Percentiles rank a stretch among this genome's conserved stretches.
Conservation (phyloP, 2,797 vertebrate genomes). For the Cheirogaleus major region DNA sequence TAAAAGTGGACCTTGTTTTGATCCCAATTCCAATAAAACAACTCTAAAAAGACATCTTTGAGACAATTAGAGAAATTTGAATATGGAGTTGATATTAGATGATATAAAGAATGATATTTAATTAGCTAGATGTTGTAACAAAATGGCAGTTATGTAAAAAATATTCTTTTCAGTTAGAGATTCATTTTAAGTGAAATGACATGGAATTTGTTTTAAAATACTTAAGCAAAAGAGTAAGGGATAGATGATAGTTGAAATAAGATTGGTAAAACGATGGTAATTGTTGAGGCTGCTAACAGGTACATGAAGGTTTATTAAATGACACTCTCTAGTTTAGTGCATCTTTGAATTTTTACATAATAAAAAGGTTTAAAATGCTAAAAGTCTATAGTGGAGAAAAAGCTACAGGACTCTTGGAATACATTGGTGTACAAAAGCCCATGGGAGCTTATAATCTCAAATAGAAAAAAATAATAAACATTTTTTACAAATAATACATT, state of each 20-base stretch:
- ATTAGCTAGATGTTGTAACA: neutral
- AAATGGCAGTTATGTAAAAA: neutral
- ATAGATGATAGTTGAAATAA: neutral
- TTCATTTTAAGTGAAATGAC: neutral
- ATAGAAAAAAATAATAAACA: neutral
- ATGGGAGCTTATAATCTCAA: neutral
- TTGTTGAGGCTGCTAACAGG: neutral
- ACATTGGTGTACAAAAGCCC: neutral
- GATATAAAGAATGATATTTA: neutral
- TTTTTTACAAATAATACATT: neutral
- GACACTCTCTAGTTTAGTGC: neutral
- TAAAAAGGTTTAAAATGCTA: conserved; percentile 8
- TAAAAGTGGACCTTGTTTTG: neutral
- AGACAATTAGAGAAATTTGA: conserved; percentile 16
- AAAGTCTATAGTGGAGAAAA: neutral
- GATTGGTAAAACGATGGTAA: neutral
- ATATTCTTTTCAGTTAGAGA: neutral
- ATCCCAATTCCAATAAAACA: conserved; percentile 1
- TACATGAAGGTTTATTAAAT: neutral
- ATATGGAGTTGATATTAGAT: neutral
- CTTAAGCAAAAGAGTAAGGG: neutral
- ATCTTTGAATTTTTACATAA: conserved; percentile 38
- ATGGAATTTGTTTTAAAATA: neutral
- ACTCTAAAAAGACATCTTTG: conserved; percentile 26
- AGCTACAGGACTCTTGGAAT: neutral